Evolutionary conservation across 2,797 vertebrate species (phyloP), one percentile per base, ranked within the genome.

Genomic region (Monodelphis domestica): DNA sequence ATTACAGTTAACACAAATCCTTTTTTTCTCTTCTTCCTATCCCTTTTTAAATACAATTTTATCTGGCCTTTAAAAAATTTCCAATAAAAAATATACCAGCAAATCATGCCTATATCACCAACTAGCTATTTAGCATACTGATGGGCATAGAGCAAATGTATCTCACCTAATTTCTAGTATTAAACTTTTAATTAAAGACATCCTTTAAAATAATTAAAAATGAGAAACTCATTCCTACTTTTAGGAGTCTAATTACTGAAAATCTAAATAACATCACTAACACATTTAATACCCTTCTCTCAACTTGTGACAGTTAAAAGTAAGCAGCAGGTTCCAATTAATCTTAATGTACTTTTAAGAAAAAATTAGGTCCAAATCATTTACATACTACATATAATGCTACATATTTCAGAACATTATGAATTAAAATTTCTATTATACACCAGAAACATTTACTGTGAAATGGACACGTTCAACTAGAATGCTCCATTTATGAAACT

Each of bases 331-430:
- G 84, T n/a, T 96, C 52, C 11, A 90, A 50, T 92, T 93, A 94
- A 93, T 92, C 94, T 92, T 95, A 0, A 54, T 91, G 45, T 92
- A 84, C 90, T 95, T 89, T 95, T 95, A 89, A 96, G 94, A 94
- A 88, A 87, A 91, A 92, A 92, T 30, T 50, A 93, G 33, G 51
- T 95, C 63, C 91, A 91, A 54, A 89, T 93, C 94, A 95, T 91
- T 55, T 93, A 53, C 89, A 96, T 56, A 89, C 3, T 95, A 26
- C 89, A 96, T 92, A 78, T 53, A 88, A 96, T n/a, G 50, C 93
- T 0, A 95, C 7, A 92, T 87, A n/a, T 87, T 57, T 94, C 91
- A 92, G 1, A 96, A 94, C n/a, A 87, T 6, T 87, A 95, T 94
- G 89, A 96, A 93, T 95, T 53, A 93, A 92, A 96, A 94, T 88